Base-by-base conservation (phyloP, 2,113 vertebrate species). In the Calidris pygmaea region DNA sequence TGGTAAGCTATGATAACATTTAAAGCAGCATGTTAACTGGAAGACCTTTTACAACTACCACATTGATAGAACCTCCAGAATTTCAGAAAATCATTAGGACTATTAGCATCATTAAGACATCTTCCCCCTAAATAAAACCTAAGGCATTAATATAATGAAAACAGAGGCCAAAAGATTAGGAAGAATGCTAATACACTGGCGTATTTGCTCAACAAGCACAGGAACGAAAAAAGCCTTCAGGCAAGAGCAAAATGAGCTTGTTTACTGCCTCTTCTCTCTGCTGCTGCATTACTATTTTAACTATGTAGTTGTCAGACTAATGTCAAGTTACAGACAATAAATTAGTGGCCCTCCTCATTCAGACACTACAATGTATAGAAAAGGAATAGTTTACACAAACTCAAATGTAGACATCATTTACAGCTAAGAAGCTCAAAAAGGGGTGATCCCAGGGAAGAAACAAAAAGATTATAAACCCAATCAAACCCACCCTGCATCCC, bases 131-230 rank as follows among this genome's bases (percentile, higher is more conserved):
- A 77, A 76, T 55, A 67, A 91, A 94, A 78, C 4, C 12, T 27
- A 39, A 32, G 37, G 19, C 47, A 50, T n/a, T 53, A 50, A 56
- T 14, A 11, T 10, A 58, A 82, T 27, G 56, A 19, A 84, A 78
- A 19, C 30, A 41, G 58, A 47, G 89, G 70, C 50, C 70, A 35
- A 15, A 19, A 47, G 45, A 50, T 37, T 35, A 56, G 67, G 32
- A 47, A n/a, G 55, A 60, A 39, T 34, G 88, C 65, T 77, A 89
- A 87, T 63, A 41, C 67, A 43, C 29, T 39, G 50, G n/a, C 71
- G 76, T 91, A 12, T 95, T 92, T 93, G 71, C 88, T 96, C 63
- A 85, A 73, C 67, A 48, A 90, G 80, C 79, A 65, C 2, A 79
- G 58, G 65, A 56, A 93, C 14, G 7, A 60, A 76, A 96, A 85